Conservation (phyloP, 2,113 vertebrate genomes). For the Gulo gulo region DNA sequence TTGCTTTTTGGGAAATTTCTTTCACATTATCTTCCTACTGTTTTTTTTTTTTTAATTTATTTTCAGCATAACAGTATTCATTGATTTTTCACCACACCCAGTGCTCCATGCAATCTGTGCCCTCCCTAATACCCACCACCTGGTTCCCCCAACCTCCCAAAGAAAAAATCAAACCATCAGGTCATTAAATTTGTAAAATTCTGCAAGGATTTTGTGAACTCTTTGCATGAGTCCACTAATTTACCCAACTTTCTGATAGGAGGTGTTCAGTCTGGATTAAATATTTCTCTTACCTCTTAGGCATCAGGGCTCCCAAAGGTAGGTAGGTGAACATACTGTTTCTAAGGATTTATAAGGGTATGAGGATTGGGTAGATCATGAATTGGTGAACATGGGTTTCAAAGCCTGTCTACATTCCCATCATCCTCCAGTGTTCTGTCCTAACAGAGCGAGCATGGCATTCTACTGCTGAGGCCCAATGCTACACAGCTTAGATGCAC, state of each 20-base stretch:
- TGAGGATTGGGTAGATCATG: background rate
- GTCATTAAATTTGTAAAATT: background rate
- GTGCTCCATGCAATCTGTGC: too few species aligned
- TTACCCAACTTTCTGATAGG: background rate
- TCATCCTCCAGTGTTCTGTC: conserved; percentile 47
- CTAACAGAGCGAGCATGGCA: conserved; percentile 32
- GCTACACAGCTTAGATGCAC: background rate
- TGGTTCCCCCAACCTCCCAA: too few species aligned
- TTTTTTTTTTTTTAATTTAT: too few species aligned
- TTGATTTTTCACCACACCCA: too few species aligned
- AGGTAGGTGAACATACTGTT: background rate
- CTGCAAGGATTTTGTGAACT: background rate
- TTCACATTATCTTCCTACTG: background rate
- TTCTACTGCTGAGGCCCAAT: background rate
- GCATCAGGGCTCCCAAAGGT: background rate
- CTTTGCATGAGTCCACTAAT: background rate
- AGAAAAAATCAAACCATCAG: background rate
- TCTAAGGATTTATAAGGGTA: background rate
- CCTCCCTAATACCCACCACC: too few species aligned
- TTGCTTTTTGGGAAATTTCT: background rate
- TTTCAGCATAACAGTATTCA: too few species aligned
- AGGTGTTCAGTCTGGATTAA: background rate
- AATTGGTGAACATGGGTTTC: background rate
- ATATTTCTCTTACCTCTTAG: background rate
- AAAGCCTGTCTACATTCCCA: conserved; percentile 29